Evolutionary conservation across 2,888 invertebrate genomes (phyloP), one percentile per base, ranked within the genome.

Genomic region (Esperia sulphurella): DNA sequence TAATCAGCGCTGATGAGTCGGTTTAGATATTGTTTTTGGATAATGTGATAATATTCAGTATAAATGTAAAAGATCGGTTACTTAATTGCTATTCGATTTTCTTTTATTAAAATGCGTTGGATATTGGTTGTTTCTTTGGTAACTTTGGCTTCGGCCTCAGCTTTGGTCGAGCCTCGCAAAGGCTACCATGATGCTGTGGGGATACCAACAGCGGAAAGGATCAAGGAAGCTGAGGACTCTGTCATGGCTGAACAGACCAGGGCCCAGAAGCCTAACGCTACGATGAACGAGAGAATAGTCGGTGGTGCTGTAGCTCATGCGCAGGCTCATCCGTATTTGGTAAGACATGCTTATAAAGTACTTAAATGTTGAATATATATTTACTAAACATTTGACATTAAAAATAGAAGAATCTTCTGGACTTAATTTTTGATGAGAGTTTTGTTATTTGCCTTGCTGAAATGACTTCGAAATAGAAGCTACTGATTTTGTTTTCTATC

Each of bases 131-230:
- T 62, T 45, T 51, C 46, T 49, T 71, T 41, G 41, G 65, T 59
- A 3, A 65, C 5, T 21, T 21, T 54, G 0, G 67, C 64, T 0
- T 46, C 48, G 10, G 21, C 49, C 35, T 42, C 33, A 1, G 46
- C 33, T 0, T 4, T 43, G 30, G 21, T 21, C 21, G 38, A 43
- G 10, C 39, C 43, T 6, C 12, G n/a, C 12, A 1, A 48, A 8
- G 57, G 68, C 7, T 83, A 83, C 56, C 81, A 83, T 43, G 53
- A 63, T 29, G 51, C 59, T 6, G 57, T 80, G 4, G 83, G 83
- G 8, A 79, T 84, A 35, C 82, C 82, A 3, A 50, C 61, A 8
- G 83, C 80, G 0, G 58, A 57, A 40, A 66, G 64, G 57, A 72
- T 83, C 46, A 79, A 69, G 59, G 70, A 59, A 1, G 48, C 53